Percentiles rank a stretch among this genome's conserved stretches.
Evolutionary conservation across 1,140 invertebrate genomes (phyloP).

Genomic region (Philopotamus ludificatus): DNA sequence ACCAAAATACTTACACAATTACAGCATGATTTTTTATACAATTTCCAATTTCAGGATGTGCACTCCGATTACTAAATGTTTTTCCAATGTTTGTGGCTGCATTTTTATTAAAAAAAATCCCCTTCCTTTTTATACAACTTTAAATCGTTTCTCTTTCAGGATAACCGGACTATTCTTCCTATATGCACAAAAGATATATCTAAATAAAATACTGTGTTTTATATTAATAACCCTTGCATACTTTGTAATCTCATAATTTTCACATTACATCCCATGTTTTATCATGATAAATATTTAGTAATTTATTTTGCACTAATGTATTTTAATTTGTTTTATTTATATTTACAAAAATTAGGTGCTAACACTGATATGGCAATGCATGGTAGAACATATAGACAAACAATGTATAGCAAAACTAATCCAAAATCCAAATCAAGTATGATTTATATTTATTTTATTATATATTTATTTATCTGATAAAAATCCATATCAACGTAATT

Average conservation of each 20-base stretch:
- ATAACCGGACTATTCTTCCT: background rate
- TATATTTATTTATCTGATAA: background rate
- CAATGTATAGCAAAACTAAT: conserved; percentile 28
- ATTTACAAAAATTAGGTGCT: conserved; percentile 32
- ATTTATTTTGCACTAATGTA: background rate
- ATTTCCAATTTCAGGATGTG: conserved; percentile 16
- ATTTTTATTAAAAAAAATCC: background rate
- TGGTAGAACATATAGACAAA: conserved; percentile 33
- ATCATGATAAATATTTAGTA: too few relatives aligned
- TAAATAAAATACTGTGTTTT: background rate
- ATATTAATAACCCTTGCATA: too few relatives aligned
- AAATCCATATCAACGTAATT: background rate
- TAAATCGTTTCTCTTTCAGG: background rate
- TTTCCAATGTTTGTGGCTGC: too few relatives aligned
- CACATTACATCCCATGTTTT: too few relatives aligned
- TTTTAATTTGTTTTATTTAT: too few relatives aligned
- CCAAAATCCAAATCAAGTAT: conserved; percentile 50
- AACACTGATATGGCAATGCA: conserved; percentile 35
- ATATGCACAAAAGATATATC: background rate
- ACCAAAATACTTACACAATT: too few relatives aligned
- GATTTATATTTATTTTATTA: conserved; percentile 40
- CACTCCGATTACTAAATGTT: conserved; percentile 1
- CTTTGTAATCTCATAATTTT: too few relatives aligned
- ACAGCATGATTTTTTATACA: conserved; percentile 6
- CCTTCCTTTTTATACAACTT: background rate